phyloP scores from a whole-genome alignment of 2,797 vertebrate species.

The Molossus molossus region DNA sequence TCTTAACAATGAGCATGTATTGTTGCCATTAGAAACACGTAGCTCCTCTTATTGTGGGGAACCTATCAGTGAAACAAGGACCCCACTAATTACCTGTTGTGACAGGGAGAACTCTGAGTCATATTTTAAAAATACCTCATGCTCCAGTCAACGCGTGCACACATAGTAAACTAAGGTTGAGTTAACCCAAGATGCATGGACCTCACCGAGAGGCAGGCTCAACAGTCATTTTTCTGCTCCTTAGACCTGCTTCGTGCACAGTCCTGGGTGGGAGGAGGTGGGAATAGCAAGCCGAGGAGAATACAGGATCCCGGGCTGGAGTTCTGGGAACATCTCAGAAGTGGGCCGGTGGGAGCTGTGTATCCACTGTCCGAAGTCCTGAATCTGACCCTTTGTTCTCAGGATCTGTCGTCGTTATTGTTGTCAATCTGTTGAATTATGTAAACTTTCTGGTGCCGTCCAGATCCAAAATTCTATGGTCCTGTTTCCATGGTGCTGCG shows the following conservation, averaged over 20 bases:
- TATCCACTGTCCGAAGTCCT: neutral
- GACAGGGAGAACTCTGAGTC: neutral
- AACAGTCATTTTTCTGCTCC: neutral
- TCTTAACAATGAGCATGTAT: neutral
- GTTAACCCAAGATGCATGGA: accelerated
- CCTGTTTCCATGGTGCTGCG: neutral
- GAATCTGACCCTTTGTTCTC: neutral
- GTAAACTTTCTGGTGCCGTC: neutral
- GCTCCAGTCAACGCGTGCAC: neutral
- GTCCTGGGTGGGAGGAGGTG: neutral
- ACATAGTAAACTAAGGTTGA: neutral
- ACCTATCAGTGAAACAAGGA: neutral
- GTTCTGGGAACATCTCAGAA: neutral
- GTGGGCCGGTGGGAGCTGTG: neutral
- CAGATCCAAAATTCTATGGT: neutral
- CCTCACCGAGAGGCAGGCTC: neutral
- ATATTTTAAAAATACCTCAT: neutral
- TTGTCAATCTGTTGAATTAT: neutral
- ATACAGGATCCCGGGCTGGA: neutral
- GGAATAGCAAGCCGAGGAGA: neutral
- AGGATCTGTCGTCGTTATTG: neutral
- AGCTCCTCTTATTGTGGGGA: neutral
- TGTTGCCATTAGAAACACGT: neutral
- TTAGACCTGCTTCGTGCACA: neutral
- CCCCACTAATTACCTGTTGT: neutral